A percentile compares a stretch with the other conserved stretches of the same genome.
Conservation (phyloP, 2,888 invertebrate species). For the Sinhomidia bicolor region DNA sequence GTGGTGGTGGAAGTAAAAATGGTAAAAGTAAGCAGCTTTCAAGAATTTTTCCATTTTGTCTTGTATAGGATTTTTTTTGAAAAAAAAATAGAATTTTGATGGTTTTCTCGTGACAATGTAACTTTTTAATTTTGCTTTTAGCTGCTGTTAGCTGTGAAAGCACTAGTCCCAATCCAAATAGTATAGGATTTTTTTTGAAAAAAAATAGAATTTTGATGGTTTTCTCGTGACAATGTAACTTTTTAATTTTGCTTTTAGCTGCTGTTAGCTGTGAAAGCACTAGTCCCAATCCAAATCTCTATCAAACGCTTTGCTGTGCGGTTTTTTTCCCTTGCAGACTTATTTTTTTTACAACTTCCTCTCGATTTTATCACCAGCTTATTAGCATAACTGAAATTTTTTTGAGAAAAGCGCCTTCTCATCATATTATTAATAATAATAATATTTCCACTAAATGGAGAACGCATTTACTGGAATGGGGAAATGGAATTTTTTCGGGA, state of each 20-base stretch:
- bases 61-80: background rate
- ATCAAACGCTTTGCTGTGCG: too few species aligned
- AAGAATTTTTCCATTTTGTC: background rate
- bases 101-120: background rate
- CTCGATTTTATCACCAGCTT: background rate
- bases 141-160: background rate
- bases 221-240: background rate
- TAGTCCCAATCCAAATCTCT: too few species aligned
- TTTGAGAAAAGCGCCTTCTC: background rate
- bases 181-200: background rate
- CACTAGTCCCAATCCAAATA: too few species aligned
- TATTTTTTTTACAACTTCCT: conserved; percentile 6
- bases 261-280: background rate
- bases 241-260: background rate
- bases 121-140: background rate
- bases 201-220: background rate
- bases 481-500: background rate
- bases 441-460: conserved; percentile 10
- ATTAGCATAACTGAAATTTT: background rate
- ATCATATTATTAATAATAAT: background rate
- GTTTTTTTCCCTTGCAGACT: background rate
- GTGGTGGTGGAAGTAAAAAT: too few species aligned
- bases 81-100: background rate
- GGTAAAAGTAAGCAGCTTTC: background rate
- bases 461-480: background rate